Evolutionary conservation across 2,888 invertebrate genomes (phyloP), one percentile per base, ranked within the genome.

Genomic region (Drosophila sordidapex): DNA sequence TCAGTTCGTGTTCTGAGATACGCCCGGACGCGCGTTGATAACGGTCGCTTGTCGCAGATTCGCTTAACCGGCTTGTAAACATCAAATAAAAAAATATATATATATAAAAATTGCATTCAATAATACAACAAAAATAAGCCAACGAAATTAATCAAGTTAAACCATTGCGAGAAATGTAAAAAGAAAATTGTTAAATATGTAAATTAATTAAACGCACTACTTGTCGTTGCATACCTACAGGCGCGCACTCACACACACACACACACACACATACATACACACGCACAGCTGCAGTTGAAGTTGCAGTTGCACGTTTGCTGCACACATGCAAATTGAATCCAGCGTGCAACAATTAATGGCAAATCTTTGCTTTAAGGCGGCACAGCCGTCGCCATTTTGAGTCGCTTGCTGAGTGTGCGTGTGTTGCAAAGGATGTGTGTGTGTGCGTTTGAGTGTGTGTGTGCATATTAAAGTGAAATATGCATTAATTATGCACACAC

Each of bases 1-100:
- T 91, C 88, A 91, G 91, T 91, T 91, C 91, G 91, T 91, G 90
- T 90, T 92, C 90, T 91, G 91, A 91, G 87, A 91, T 91, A 87
- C 86, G 89, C 81, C 91, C 90, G 83, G 82, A 87, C 87, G 90
- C 91, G 91, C 83, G 90, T 81, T 75, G 77, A 79, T 80, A 73
- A 71, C 87, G 89, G 81, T 81, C 67, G 69, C 69, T 59, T 40
- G 40, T 57, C 74, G 61, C 48, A 49, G 36, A 69, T 38, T 77
- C 59, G 33, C 62, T 85, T 62, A 70, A 61, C 76, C 81, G 85
- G 83, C 70, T 70, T 74, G 61, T 64, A 56, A 74, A 66, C 43
- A 80, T 58, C 75, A n/a, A 35, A 46, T 67, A 59, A 40, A 43
- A 43, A 21, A 7, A 3, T 4, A 25, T 25, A n/a, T 43, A 13